Conservation (phyloP, 2,888 invertebrate genomes). For the Taenaris catops region DNA sequence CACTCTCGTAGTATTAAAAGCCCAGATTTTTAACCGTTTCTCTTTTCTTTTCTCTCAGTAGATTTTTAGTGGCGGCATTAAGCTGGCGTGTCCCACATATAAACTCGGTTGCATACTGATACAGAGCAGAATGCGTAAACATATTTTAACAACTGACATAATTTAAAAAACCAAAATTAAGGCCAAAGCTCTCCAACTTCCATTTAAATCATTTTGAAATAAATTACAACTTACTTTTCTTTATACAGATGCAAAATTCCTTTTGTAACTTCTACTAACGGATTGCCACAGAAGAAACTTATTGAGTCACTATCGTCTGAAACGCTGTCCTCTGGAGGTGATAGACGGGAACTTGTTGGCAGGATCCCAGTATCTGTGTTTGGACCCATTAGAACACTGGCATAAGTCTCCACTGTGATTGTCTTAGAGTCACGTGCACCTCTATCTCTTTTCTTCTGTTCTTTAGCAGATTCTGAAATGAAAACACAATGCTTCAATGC, state of each 20-base stretch:
- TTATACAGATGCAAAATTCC: conserved; percentile 98
- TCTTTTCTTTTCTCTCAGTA: too few relatives aligned
- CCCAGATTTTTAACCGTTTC: too few relatives aligned
- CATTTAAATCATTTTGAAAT: too few relatives aligned
- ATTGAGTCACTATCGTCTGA: conserved; percentile 77
- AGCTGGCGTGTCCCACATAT: too few relatives aligned
- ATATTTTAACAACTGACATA: too few relatives aligned
- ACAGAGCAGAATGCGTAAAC: too few relatives aligned
- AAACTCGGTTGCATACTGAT: too few relatives aligned
- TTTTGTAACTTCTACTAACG: conserved; percentile 96
- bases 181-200: too few relatives aligned
- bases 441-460: conserved; percentile 78
- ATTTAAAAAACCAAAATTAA: too few relatives aligned
- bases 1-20: too few relatives aligned
- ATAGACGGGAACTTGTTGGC: conserved; percentile 82
- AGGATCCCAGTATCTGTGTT: conserved; percentile 75
- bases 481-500: too few relatives aligned
- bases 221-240: conserved; percentile 89
- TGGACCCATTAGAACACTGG: conserved; percentile 80
- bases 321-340: conserved; percentile 53
- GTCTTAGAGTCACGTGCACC: conserved; percentile 85
- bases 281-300: conserved; percentile 97
- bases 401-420: conserved; percentile 90
- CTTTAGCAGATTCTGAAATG: conserved; percentile 52
- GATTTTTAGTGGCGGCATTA: too few relatives aligned